Evolutionary conservation across 1,140 invertebrate genomes (phyloP), one percentile per base, ranked within the genome.

Genomic region (Marisa cornuarietis): DNA sequence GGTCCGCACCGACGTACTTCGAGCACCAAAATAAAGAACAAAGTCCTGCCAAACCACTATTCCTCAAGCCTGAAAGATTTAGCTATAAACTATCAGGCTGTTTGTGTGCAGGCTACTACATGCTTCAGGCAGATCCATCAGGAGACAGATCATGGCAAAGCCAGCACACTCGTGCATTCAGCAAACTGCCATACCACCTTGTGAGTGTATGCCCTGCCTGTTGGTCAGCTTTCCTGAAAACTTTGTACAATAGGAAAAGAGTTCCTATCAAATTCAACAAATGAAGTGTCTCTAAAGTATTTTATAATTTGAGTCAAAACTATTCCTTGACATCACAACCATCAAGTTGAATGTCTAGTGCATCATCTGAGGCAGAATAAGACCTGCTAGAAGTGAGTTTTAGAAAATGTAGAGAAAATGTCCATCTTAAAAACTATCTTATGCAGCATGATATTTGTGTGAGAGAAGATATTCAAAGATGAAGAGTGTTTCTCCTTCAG

Each of bases 101-200:
- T 80, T 77, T 62, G 69, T 71, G 62, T 71, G 80, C 78, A 87
- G 89, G 86, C 6, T 90, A 87, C 76, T 90, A 86, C 81, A 84
- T 82, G 65, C 80, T 79, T 7, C 76, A 83, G 69, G 87, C 88
- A 61, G 88, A 90, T 74, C 85, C 84, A n/a, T 62, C 81, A 1
- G 81, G 79, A 49, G 76, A 87, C 72, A 71, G 83, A 52, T 83
- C 81, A 3, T 91, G 86, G 83, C 54, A 68, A 13, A 87, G 90
- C 54, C 83, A 83, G 54, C 85, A 84, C 42, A 58, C 76, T 0
- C 76, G 86, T 66, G 88, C 88, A 10, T 88, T 89, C 52, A 76
- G 68, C 58, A 86, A 89, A 72, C 84, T 91, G 52, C 86, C 89
- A 24, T 89, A 87, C 77, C 89, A 91, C 83, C 74, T 91, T 86